A percentile compares a stretch with the other conserved stretches of the same genome.
Conservation (phyloP, 1,140 invertebrate species). For the Drosophila dunni region DNA sequence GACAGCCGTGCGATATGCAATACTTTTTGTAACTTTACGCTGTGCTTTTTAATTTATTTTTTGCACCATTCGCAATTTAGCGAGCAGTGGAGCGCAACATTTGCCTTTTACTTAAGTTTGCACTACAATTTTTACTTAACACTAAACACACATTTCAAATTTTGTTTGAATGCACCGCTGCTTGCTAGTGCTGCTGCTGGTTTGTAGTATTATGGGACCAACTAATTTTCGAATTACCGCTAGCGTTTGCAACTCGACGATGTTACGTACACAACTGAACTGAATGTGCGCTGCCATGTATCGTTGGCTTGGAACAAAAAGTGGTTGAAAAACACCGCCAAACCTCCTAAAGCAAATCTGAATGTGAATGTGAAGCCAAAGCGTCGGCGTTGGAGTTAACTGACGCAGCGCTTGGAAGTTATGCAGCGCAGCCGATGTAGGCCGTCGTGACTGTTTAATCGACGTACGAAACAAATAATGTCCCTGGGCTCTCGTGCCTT, state of each 20-base stretch:
- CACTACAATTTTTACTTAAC: slow-evolving; percentile 54
- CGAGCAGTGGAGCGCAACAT: slow-evolving; percentile 65
- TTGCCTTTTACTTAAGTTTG: slow-evolving; percentile 42
- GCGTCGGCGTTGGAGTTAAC: slow-evolving; percentile 80
- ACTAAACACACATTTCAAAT: slow-evolving; percentile 67
- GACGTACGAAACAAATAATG: no score
- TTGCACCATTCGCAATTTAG: slow-evolving; percentile 42
- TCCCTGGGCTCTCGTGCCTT: no score
- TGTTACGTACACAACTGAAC: slow-evolving; percentile 74
- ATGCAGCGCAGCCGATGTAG: slow-evolving; percentile 25
- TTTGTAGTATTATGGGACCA: slow-evolving; percentile 36
- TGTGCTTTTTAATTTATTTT: slow-evolving; percentile 35
- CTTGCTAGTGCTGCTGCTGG: slow-evolving; percentile 34
- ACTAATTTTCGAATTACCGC: slow-evolving; percentile 44
- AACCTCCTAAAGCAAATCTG: slow-evolving; percentile 25
- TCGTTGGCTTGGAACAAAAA: slow-evolving; percentile 32
- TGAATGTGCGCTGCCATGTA: slow-evolving; percentile 44
- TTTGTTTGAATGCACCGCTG: slow-evolving; percentile 58
- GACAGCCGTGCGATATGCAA: slow-evolving; percentile 74
- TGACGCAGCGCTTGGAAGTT: slow-evolving; percentile 78
- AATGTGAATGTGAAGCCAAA: slow-evolving; percentile 55
- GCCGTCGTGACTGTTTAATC: no score
- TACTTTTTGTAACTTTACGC: slow-evolving; percentile 59
- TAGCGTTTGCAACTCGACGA: slow-evolving; percentile 70
- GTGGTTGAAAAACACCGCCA: slow-evolving; percentile 46